Evolutionary conservation across 2,113 vertebrate genomes (phyloP).

Genomic region (Lycaon pictus): DNA sequence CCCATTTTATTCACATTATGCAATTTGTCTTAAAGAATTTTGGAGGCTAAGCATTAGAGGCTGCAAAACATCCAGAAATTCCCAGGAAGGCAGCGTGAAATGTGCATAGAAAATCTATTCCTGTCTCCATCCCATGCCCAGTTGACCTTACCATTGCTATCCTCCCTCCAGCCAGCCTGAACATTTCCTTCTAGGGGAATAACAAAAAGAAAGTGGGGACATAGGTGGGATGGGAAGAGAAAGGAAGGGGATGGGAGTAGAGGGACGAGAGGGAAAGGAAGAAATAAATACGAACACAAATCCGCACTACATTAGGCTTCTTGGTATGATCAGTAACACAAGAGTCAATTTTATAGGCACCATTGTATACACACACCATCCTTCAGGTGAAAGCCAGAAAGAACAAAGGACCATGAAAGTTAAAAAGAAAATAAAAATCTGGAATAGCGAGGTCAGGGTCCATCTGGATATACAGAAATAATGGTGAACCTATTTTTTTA

Average conservation of each 20-base stretch:
- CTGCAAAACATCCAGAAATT: slow-evolving; percentile 57
- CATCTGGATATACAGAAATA: background rate
- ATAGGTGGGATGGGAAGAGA: too few relatives aligned
- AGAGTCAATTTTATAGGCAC: background rate
- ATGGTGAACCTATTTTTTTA: background rate
- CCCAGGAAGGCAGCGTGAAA: slow-evolving; percentile 71
- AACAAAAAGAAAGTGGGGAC: background rate
- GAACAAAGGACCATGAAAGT: background rate
- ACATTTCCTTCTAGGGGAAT: slow-evolving; percentile 34
- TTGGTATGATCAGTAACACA: background rate
- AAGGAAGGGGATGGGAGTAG: too few relatives aligned
- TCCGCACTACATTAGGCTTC: background rate
- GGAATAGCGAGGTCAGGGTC: background rate
- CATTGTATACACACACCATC: background rate
- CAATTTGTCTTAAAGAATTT: slow-evolving; percentile 40
- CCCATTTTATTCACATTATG: background rate
- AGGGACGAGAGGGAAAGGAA: background rate
- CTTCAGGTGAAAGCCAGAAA: background rate
- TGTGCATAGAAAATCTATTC: slow-evolving; percentile 74
- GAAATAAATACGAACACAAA: background rate
- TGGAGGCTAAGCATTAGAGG: background rate
- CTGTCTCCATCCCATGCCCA: background rate
- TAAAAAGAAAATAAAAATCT: background rate
- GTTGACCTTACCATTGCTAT: slow-evolving; percentile 20
- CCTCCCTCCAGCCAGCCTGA: slow-evolving; percentile 4